Evolutionary conservation across 2,888 invertebrate species (phyloP).

Genomic region (Oscheius sp.): DNA sequence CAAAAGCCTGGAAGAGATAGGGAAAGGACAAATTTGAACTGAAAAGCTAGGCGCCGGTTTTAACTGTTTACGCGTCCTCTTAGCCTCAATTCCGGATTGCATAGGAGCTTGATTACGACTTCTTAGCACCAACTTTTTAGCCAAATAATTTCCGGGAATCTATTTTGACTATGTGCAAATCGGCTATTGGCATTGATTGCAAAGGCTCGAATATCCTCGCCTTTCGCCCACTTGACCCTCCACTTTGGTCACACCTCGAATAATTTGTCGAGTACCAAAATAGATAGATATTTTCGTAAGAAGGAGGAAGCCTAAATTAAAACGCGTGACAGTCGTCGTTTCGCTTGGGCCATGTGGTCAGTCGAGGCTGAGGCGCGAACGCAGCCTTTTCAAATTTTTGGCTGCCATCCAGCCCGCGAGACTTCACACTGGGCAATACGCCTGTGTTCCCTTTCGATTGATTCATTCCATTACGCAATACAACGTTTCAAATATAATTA

Average conservation of each 20-base stretch:
- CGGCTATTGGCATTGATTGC: conserved; percentile 21
- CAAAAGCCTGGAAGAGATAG: background rate
- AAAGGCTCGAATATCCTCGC: conserved; percentile 19
- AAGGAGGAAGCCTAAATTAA: conserved; percentile 16
- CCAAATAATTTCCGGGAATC: conserved; percentile 1
- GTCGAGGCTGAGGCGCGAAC: conserved; percentile 24
- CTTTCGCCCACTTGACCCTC: conserved; percentile 29
- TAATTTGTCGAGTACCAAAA: conserved; percentile 14
- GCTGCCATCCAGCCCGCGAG: conserved; percentile 27
- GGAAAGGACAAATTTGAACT: background rate
- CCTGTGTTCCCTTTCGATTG: conserved; percentile 23
- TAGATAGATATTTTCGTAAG: background rate
- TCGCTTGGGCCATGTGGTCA: conserved; percentile 26
- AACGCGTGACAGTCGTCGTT: background rate
- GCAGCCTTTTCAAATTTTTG: conserved; percentile 9
- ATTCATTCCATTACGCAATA: conserved; percentile 18
- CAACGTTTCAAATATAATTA: background rate
- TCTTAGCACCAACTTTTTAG: conserved; percentile 7
- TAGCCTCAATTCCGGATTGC: conserved; percentile 17
- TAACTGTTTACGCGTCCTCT: conserved; percentile 26
- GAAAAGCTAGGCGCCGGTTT: background rate
- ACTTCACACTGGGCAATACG: conserved; percentile 24
- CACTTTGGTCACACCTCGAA: conserved; percentile 23
- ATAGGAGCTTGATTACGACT: conserved; percentile 8
- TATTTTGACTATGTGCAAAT: conserved; percentile 16